Percentiles rank a stretch among this genome's conserved stretches.
phyloP scores from a whole-genome alignment of 2,797 vertebrate species.

The Peromyscus attwateri region DNA sequence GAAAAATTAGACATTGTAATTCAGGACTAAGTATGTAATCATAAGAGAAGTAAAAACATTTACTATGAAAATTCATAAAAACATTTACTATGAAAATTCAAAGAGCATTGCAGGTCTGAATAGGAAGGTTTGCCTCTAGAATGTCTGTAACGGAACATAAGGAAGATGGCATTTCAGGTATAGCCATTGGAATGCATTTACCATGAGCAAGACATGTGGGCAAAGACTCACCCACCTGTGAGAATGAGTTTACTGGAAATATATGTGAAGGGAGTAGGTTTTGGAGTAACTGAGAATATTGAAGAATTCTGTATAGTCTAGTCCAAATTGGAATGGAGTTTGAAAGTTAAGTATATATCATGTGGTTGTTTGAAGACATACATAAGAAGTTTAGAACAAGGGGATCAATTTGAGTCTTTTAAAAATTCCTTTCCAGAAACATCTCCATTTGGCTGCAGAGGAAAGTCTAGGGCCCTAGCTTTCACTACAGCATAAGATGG shows the following conservation, averaged over 20 bases:
- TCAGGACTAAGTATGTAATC: not conserved
- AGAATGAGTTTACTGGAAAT: not conserved
- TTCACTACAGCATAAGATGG: not conserved
- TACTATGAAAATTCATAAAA: not conserved
- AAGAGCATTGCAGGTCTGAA: not conserved
- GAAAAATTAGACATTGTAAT: not conserved
- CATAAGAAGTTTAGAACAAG: conserved; percentile 17
- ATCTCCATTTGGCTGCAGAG: not conserved
- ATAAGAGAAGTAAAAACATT: conserved; percentile 39
- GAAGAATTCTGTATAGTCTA: not conserved
- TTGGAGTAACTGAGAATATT: not conserved
- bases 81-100: not conserved
- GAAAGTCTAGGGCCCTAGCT: not conserved
- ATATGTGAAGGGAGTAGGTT: not conserved
- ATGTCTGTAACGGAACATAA: not conserved
- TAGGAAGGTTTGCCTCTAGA: not conserved
- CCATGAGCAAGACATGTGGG: not conserved
- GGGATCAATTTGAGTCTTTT: not conserved
- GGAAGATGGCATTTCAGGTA: not conserved
- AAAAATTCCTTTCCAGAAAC: conserved; percentile 7
- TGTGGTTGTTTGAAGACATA: not conserved
- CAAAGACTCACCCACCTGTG: accelerated
- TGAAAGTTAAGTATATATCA: not conserved
- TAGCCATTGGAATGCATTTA: not conserved
- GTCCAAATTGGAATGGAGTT: not conserved